These are phyloP conservation scores for Cyprinodon tularosa DNA, from an alignment of 2,113 vertebrate species.

Conservation along the genomic window DNA sequence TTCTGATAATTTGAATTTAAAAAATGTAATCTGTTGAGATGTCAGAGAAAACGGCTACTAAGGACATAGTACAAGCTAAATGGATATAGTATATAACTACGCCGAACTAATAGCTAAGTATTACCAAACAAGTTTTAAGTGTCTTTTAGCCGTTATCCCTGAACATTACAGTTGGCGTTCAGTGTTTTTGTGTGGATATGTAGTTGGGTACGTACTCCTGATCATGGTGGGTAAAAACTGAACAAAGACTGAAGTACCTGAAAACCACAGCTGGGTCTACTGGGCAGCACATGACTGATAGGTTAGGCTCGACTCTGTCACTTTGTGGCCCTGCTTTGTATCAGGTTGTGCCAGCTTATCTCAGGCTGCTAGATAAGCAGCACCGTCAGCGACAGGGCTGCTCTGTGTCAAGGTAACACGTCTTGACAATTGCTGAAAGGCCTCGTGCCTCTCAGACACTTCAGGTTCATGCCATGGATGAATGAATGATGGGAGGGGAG, in stretches of 20 bases:
- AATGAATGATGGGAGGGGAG: slow-evolving; percentile 30
- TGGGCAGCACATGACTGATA: too few species aligned
- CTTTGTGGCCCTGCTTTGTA: slow-evolving; percentile 19
- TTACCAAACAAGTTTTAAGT: too few species aligned
- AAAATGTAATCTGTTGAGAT: neutral
- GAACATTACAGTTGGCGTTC: too few species aligned
- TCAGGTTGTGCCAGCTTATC: slow-evolving; percentile 48
- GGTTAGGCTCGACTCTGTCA: neutral
- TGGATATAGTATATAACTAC: neutral
- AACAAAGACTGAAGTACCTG: too few species aligned
- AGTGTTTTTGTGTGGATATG: neutral
- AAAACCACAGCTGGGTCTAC: too few species aligned
- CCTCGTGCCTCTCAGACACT: slow-evolving; percentile 12
- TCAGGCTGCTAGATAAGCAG: slow-evolving; percentile 36
- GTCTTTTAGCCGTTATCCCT: too few species aligned
- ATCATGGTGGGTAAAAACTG: too few species aligned
- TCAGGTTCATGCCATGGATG: slow-evolving; percentile 38
- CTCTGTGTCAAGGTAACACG: slow-evolving; percentile 45
- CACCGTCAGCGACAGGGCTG: slow-evolving; percentile 21
- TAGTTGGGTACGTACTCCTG: too few species aligned
- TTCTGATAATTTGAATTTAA: neutral
- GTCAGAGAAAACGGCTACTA: neutral
- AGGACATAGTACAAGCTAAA: neutral
- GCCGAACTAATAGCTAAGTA: neutral
- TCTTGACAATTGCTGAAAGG: slow-evolving; percentile 51